Percentiles rank a stretch among this genome's conserved stretches.
Evolutionary conservation across 2,113 vertebrate species (phyloP).

Genomic region (Chamaetylas fuelleborni): DNA sequence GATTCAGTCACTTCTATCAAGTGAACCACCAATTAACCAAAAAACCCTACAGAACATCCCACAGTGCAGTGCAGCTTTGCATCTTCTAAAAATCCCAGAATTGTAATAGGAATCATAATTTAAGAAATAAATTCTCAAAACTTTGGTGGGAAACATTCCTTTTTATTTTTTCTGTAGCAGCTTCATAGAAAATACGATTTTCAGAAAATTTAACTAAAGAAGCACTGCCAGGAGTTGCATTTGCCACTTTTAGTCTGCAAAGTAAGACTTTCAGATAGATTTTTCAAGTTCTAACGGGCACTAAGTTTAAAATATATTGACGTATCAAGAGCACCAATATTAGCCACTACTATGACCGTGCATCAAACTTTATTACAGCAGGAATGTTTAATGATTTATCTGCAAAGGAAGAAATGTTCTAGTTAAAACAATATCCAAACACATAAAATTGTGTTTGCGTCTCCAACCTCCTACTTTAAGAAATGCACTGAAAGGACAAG

Average conservation of each 20-base stretch:
- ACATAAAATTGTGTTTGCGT: neutral
- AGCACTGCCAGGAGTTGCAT: neutral
- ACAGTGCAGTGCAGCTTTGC: fast-evolving
- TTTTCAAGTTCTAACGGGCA: neutral
- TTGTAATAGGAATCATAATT: neutral
- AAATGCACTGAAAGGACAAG: neutral
- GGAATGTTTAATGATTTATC: neutral
- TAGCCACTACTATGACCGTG: neutral
- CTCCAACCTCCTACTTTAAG: neutral
- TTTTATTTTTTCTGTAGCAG: neutral
- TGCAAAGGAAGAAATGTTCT: neutral
- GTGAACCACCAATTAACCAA: neutral
- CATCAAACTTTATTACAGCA: fast-evolving
- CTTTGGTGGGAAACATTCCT: fast-evolving
- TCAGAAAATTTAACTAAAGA: neutral
- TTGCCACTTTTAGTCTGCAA: neutral
- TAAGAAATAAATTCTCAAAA: neutral
- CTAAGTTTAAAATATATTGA: neutral
- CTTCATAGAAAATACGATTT: neutral
- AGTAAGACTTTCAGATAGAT: neutral
- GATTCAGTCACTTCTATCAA: neutral
- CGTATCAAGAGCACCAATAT: neutral
- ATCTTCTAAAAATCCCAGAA: neutral
- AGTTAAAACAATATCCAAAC: neutral
- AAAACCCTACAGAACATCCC: fast-evolving